Percentiles rank a stretch among this genome's conserved stretches.
These are phyloP conservation scores for Zonitis immaculata DNA, from an alignment of 2,888 invertebrate genomes.

Conservation along the genomic window DNA sequence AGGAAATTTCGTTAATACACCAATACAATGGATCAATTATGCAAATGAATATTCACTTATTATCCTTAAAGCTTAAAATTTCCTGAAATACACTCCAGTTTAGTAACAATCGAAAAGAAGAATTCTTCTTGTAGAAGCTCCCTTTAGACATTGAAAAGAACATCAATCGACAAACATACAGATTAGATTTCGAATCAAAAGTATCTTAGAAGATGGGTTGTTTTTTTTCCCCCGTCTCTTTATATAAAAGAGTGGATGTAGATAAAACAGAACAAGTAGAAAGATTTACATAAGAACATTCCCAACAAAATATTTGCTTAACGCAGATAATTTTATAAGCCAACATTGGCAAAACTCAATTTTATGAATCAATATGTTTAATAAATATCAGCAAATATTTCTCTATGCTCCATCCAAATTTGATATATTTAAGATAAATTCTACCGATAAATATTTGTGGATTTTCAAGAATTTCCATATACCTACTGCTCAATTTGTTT, in stretches of 20 bases:
- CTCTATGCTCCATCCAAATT: not conserved
- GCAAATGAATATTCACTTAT: not conserved
- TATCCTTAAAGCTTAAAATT: not conserved
- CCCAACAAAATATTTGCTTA: slow-evolving; percentile 13
- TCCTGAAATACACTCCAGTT: not conserved
- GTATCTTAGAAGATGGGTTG: not conserved
- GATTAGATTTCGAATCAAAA: not conserved
- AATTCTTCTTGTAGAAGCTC: not conserved
- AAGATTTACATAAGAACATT: slow-evolving; percentile 9
- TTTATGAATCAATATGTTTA: slow-evolving; percentile 13
- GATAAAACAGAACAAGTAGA: slow-evolving; percentile 5
- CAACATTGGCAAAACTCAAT: slow-evolving; percentile 8
- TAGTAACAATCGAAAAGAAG: not conserved
- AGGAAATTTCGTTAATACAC: not conserved
- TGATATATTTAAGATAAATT: slow-evolving; percentile 1
- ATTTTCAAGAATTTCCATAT: not conserved
- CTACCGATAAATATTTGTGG: too few species aligned
- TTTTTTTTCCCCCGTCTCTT: not conserved
- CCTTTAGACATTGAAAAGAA: not conserved
- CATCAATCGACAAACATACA: not conserved
- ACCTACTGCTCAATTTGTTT: not conserved
- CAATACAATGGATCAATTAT: not conserved
- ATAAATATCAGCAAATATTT: slow-evolving; percentile 7
- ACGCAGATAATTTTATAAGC: slow-evolving; percentile 11
- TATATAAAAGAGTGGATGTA: not conserved